Evolutionary conservation across 2,113 vertebrate genomes (phyloP), one percentile per base, ranked within the genome.

Genomic region (Xiphophorus hellerii): DNA sequence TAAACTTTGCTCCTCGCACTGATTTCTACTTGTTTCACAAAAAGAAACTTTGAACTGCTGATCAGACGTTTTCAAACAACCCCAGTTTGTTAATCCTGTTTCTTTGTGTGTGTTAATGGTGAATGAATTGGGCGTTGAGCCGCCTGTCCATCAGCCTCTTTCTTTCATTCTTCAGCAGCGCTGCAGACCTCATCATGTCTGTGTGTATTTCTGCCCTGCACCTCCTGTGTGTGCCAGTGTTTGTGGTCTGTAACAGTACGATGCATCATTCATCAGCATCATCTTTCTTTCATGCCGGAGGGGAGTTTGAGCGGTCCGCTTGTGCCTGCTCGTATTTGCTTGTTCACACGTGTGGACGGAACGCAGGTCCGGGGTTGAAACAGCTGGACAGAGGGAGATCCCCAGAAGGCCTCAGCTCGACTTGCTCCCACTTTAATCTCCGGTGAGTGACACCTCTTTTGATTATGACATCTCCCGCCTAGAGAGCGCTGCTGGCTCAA

Each of bases 221-320:
- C 73, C 65, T 15, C 27, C 66, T 29, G 60, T 69, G 72, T 77
- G 62, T 68, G 58, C 51, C 62, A 0, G 71, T 81, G 62, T 87
- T 64, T 88, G 81, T 84, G 71, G 66, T 80, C 66, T 73, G 77
- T 84, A 77, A 80, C 82, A 37, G 62, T 51, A 72, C 79, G 14
- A 84, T 89, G 0, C 81, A 90, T 89, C 83, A 86, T 86, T 89
- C 83, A 89, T 87, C 51, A 61, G 25, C 17, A n/a, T 84, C 89
- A 89, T 91, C 84, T 87, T 87, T 87, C 48, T 87, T 90, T 88
- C 72, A 86, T 88, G 86, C 78, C 62, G 12, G 67, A 67, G 88
- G 76, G 71, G 80, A 66, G 72, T 48, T 27, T 28, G 63, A 60
- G 69, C 3, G 64, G 27, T 69, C 62, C 7, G 0, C 29, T 39